Base-by-base conservation (phyloP, 2,888 invertebrate genomes). In the Pyrrhosoma nymphula region DNA sequence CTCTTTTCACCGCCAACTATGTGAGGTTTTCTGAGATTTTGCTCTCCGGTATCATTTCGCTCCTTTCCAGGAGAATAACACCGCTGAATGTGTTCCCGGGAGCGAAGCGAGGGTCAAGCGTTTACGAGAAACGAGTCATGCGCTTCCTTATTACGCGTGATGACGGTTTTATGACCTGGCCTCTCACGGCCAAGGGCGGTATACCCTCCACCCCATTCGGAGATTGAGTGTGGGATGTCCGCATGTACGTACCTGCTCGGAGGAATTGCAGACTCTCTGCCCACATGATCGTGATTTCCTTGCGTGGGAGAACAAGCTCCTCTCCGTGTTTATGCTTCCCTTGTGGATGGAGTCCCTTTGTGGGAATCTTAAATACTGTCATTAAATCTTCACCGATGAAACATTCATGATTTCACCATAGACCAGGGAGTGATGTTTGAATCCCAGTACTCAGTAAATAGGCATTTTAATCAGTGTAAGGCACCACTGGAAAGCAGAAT, bases 201-300 rank as follows among this genome's bases (percentile, higher is more conserved):
- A 10, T 26, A 35, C 16, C 35, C 35, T 82, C 35, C 0, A 14
- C 35, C 35, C 82, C 12, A 16, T 23, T 10, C 47, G 47, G 4
- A 8, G 69, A 69, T 10, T 69, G n/a, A n/a, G n/a, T 4, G 47
- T 47, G 47, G 47, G 47, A 47, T 4, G 47, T 47, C 47, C 26
- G 20, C 69, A 26, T 69, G n/a, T n/a, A 1, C n/a, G 69, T 26
- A 26, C 69, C 23, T 10, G 26, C 26, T 69, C 69, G 69, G 26
- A 26, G 69, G 6, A 20, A 26, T 47, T 47, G 47, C 26, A 4
- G n/a, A 69, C 69, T n/a, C 69, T 26, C 69, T 0, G n/a, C 82
- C 82, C 82, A 82, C 82, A 82, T n/a, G 82, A 35, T 82, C 82
- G 35, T n/a, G 35, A 16, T 82, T 82, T 82, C 82, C 82, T 82